Evolutionary conservation across 2,888 invertebrate genomes (phyloP).

Genomic region (Meandrusa payeni): DNA sequence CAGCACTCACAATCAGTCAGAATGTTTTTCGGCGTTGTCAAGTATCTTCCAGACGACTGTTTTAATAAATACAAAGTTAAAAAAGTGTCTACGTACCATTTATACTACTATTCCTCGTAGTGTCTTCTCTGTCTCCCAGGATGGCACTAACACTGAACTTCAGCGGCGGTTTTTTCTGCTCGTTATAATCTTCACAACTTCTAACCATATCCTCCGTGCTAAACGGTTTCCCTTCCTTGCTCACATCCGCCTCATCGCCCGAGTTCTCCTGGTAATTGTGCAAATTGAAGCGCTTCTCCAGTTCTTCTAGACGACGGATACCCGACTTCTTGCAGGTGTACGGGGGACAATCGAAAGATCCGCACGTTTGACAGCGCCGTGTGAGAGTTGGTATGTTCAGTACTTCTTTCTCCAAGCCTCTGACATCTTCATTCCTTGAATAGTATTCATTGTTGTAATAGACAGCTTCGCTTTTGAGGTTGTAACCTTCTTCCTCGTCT

Average conservation of each 20-base stretch:
- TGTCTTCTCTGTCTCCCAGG: slow-evolving; percentile 82
- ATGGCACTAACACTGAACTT: slow-evolving; percentile 97
- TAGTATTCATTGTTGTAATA: slow-evolving; percentile 60
- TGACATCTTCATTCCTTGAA: slow-evolving; percentile 43
- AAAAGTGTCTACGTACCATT: slow-evolving; percentile 62
- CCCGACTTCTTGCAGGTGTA: slow-evolving; percentile 72
- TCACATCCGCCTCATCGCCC: slow-evolving; percentile 55
- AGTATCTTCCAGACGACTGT: no score
- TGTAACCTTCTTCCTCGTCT: slow-evolving; percentile 50
- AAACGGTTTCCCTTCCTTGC: slow-evolving; percentile 41
- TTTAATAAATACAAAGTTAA: no score
- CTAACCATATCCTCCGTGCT: slow-evolving; percentile 66
- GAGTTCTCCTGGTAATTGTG: slow-evolving; percentile 64
- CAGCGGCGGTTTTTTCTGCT: slow-evolving; percentile 86
- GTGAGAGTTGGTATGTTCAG: slow-evolving; percentile 61
- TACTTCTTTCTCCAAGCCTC: slow-evolving; percentile 56
- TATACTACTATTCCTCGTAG: slow-evolving; percentile 49
- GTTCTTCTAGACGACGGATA: slow-evolving; percentile 59
- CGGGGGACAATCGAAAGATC: slow-evolving; percentile 77
- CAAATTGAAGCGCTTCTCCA: slow-evolving; percentile 67
- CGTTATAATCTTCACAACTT: slow-evolving; percentile 60
- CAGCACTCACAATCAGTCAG: no score
- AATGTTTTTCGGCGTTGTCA: no score
- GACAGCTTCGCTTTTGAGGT: slow-evolving; percentile 54
- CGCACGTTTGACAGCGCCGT: slow-evolving; percentile 77